Evolutionary conservation across 1,140 invertebrate species (phyloP), one percentile per base, ranked within the genome.

Genomic region (Ceratosolen solmsi): DNA sequence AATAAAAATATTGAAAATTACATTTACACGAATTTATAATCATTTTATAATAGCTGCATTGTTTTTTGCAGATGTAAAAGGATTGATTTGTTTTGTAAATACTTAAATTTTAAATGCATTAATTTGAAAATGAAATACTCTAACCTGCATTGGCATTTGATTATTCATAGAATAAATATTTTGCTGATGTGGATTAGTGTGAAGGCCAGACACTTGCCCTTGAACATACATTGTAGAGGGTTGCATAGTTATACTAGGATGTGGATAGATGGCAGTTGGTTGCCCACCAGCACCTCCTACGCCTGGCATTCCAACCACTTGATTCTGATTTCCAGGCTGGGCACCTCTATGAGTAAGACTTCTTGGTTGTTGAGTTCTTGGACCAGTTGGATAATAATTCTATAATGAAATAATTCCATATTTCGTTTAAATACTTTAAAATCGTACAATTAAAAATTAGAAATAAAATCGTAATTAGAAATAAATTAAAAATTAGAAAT

Each of bases 361-460:
- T 79, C 90, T 86, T 20, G 87, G 82, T 54, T 89, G 89, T 71
- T 90, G 88, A 8, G 87, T 85, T 74, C 90, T 88, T 13, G 88
- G 85, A 65, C 84, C 85, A 49, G 84, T 30, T 81, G 70, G 73
- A 82, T 88, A 90, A 83, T 89, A 91, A 77, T 82, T 84, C 65
- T 70, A 9, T 65, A 25, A 70, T 56, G 36, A 60, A 60, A 75
- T 72, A 72, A 0, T 22, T 46, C 17, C 15, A 65, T 65, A 65
- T 65, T 30, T 65, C n/a, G 7, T 60, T 20, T 60, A 2, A 20
- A 60, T 65, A 11, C 22, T 30, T 65, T 13, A 13, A 58, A 13
- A 58, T 58, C n/a, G n/a, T n/a, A n/a, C n/a, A n/a, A n/a, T n/a
- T n/a, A n/a, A n/a, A n/a, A n/a, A n/a, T n/a, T n/a, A n/a, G n/a